Base-by-base conservation (phyloP, 1,140 invertebrate genomes). In the Bombus huntii region DNA sequence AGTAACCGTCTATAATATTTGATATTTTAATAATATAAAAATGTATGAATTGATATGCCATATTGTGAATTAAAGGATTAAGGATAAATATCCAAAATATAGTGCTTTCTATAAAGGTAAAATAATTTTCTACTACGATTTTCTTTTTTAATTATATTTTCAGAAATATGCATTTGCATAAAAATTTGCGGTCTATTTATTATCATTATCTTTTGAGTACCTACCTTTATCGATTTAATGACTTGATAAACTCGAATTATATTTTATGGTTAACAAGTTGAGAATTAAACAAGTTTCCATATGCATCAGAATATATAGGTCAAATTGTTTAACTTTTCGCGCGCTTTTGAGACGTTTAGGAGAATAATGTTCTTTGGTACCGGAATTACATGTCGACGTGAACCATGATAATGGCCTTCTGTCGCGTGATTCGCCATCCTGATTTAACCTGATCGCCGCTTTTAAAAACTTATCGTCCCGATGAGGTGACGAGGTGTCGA, bases 381-480 rank as follows among this genome's bases (percentile, higher is more conserved):
- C 87, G 89, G 85, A 83, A 85, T 83, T 53, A 34, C 62, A 79
- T 72, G 78, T 79, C 79, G 72, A 76, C 74, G 65, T 82, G 65
- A 83, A 34, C 74, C 72, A 74, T 73, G 83, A 71, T 76, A 81
- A 89, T 84, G 85, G 83, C 88, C 81, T 89, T 92, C 87, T 83
- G 81, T 91, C 89, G 91, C 88, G 90, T 88, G 88, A 84, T 85
- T 89, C 84, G 87, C 82, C 85, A 83, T 89, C 76, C 81, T 87
- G 84, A 70, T 90, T 89, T 93, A 93, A 93, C 92, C 92, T 93
- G 90, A 89, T 89, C 81, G 84, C 80, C 83, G 77, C 85, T 81
- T 89, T 83, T 68, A 76, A 91, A 91, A 91, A 91, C 83, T 80
- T 78, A 88, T 88, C 81, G 81, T 85, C 65, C 81, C 34, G 70